Evolutionary conservation across 2,797 vertebrate genomes (phyloP), one percentile per base, ranked within the genome.

Genomic region (Hydrolagus colliei): DNA sequence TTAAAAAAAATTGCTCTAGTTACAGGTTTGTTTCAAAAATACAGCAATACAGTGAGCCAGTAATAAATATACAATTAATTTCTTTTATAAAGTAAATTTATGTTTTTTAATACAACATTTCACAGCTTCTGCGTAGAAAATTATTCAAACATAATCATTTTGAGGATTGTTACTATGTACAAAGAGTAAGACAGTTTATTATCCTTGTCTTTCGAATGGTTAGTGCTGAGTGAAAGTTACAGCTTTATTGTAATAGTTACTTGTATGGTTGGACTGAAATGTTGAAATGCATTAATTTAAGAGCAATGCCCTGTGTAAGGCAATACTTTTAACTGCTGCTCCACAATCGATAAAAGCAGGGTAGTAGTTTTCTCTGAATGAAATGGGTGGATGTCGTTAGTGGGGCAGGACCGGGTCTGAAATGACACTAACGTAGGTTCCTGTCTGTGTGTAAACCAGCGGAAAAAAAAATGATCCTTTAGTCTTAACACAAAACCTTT

Each of bases 1-100:
- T 84, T 84, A 84, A 84, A 84, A 82, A 82, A 84, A 12, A 82
- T 84, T 32, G 41, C 41, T 52, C 41, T 52, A 52, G 41, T 52
- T 52, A 52, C 63, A 67, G 32, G 35, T 67, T 65, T 67, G 8
- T 67, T 84, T 35, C 68, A 67, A 84, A 84, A 84, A 84, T 35
- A 82, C 78, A 82, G 62, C 18, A 82, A 65, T 67, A 84, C 65
- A 84, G 68, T 52, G 32, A 84, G 79, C 79, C 79, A 67, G 65
- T 63, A 84, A 84, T 84, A 84, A 84, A 84, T 84, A 84, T 84
- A 84, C 79, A 84, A 67, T 79, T 79, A 79, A 65, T 84, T 84
- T 84, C 32, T 41, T 84, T 71, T 41, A 84, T 84, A 84, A 84
- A 84, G 79, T 71, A 84, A 71, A 84, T 84, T 71, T 71, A 65